Base-by-base conservation (phyloP, 2,113 vertebrate genomes). In the Xyrauchen texanus region DNA sequence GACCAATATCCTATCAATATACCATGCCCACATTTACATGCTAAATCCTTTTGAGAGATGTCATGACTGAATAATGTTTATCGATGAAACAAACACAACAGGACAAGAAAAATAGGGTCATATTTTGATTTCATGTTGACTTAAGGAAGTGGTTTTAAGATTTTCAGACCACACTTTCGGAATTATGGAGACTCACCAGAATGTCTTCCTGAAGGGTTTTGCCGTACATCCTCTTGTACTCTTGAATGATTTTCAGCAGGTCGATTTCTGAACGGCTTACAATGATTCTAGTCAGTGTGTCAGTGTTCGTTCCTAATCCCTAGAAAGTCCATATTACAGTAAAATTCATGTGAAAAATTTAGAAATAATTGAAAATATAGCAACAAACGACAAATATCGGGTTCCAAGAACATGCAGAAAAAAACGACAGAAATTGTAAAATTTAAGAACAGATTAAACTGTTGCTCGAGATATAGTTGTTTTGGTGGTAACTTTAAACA, bases 231-330 rank as follows among this genome's bases (percentile, higher is more conserved):
- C 67, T 88, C 76, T 88, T 91, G 84, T 96, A 99, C 64, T 91
- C 93, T 7, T 89, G 90, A 78, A 95, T 87, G 60, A 99, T 95
- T 42, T 93, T 94, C 80, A 94, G 92, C 91, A 98, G 91, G 85
- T 98, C 97, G 0, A 94, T 63, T 86, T 98, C 97, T 16, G 96
- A 95, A 62, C 95, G 95, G 0, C 95, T 96, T 85, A 98, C 94
- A 88, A 98, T 91, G 67, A 98, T 87, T 82, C 97, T 92, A 84
- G 91, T 96, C 71, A 98, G 79, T 0, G 88, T 83, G 12, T 90
- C 85, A 53, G 94, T 88, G 34, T 88, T 84, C 0, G 94, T 95
- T 34, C 95, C 95, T 46, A 3, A 0, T 3, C 95, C 94, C 97
- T 94, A 83, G n/a, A 62, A 68, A 68, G 4, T n/a, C 34, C 52